Evolutionary conservation across 2,888 invertebrate species (phyloP).

Genomic region (Penaeus monodon): DNA sequence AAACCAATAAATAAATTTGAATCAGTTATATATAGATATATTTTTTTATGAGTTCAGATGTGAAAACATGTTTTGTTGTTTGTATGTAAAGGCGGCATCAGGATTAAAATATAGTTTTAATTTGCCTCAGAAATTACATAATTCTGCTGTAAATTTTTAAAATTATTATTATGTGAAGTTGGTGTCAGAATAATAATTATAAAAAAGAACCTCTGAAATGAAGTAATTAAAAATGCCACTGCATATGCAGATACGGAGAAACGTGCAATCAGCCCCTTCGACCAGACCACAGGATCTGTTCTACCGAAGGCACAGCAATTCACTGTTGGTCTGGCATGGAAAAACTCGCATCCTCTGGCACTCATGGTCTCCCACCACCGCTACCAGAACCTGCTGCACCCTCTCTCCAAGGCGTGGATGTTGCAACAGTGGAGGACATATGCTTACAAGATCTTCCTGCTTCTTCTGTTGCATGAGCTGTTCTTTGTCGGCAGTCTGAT

Average conservation of each 20-base stretch:
- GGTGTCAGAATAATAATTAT: too few species aligned
- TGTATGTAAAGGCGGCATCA: too few species aligned
- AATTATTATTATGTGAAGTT: too few species aligned
- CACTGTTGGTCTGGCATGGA: slow-evolving; percentile 36
- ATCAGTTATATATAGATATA: too few species aligned
- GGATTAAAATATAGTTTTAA: too few species aligned
- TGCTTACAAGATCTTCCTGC: slow-evolving; percentile 40
- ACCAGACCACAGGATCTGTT: slow-evolving; percentile 6
- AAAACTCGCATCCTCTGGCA: slow-evolving; percentile 34
- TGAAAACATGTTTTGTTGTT: too few species aligned
- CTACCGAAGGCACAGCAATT: slow-evolving; percentile 22
- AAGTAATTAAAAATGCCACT: too few species aligned
- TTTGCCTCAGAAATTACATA: too few species aligned
- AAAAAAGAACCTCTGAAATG: too few species aligned
- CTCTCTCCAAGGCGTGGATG: slow-evolving; percentile 46
- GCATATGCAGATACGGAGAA: slow-evolving; percentile 9
- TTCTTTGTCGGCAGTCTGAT: slow-evolving; percentile 29
- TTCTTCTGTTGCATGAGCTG: slow-evolving; percentile 21
- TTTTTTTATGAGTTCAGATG: too few species aligned
- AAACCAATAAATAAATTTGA: too few species aligned
- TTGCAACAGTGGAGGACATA: slow-evolving; percentile 39
- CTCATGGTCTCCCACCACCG: slow-evolving; percentile 30
- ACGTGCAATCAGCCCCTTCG: slow-evolving; percentile 35
- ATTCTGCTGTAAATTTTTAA: too few species aligned
- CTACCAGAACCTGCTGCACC: slow-evolving; percentile 33